These are phyloP conservation scores for Myripristis jacobus DNA, from an alignment of 2,797 vertebrate genomes.

Conservation along the genomic window DNA sequence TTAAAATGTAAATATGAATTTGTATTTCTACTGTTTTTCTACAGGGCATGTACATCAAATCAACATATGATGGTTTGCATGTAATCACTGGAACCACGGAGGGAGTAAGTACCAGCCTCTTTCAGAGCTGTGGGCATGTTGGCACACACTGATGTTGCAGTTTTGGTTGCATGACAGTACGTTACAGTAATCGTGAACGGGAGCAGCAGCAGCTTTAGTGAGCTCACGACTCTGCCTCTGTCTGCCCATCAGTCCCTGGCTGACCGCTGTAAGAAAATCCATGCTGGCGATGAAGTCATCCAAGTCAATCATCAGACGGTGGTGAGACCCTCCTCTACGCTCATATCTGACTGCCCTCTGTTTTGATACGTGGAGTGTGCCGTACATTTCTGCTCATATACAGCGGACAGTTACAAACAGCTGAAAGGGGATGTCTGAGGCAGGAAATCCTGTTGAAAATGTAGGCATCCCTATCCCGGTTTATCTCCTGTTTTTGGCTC, in stretches of 20 bases:
- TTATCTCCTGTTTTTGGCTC: too few species aligned
- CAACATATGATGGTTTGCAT: constrained; percentile 98
- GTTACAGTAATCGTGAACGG: constrained; percentile 18
- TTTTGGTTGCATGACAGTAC: constrained; percentile 5
- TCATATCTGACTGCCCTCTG: not conserved
- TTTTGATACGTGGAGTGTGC: not conserved
- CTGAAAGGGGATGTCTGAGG: too few species aligned
- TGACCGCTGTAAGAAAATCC: constrained; percentile 99
- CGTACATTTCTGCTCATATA: too few species aligned
- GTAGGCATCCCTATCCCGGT: too few species aligned
- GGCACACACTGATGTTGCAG: constrained; percentile 20
- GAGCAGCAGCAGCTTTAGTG: constrained; percentile 9
- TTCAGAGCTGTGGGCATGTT: not conserved
- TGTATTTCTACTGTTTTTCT: constrained; percentile 37
- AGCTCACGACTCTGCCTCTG: constrained; percentile 32
- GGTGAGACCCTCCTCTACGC: constrained; percentile 82
- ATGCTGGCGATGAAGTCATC: constrained; percentile 99
- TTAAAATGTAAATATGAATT: constrained; percentile 16
- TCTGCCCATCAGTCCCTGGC: constrained; percentile 90
- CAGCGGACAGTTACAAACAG: too few species aligned
- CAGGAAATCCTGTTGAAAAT: too few species aligned
- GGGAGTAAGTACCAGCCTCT: constrained; percentile 89
- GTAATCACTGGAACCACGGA: constrained; percentile 99
- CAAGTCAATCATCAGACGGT: constrained; percentile 99
- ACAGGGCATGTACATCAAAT: constrained; percentile 99